Evolutionary conservation across 2,888 invertebrate species (phyloP), one percentile per base, ranked within the genome.

Genomic region (Blomia tropicalis): DNA sequence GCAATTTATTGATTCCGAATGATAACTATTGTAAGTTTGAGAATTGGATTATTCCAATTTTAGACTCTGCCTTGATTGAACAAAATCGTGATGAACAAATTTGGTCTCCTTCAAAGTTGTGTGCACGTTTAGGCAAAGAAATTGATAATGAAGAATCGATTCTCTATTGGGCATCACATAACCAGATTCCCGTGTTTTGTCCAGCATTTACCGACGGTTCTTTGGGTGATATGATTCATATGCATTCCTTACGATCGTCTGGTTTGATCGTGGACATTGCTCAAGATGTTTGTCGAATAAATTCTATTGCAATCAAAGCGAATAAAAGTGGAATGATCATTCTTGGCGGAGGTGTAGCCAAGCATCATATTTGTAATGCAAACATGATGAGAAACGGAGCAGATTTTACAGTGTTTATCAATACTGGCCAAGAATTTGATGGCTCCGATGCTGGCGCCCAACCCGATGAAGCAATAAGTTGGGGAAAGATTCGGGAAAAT

Each of bases 361-460:
- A 99, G 75, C 98, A 99, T 76, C 98, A 99, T 72, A 93, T 96
- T 69, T 92, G 91, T 75, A 99, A 99, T 79, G 95, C 98, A 1
- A 99, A 99, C 79, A 79, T 98, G 62, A 98, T 98, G 98, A 80
- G 96, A 69, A 96, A 98, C 74, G 98, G 98, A 19, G 91, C 95
- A 1, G 92, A 98, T 74, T 96, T 79, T 76, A 80, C 91, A 0
- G 92, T 99, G 0, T 98, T 86, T 74, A 77, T 99, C 14, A 98
- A 99, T 74, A 96, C 98, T 0, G 85, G 84, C 0, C 83, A 85
- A 31, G 98, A 98, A 75, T 98, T 84, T 78, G 98, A 98, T 77
- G 98, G 91, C 0, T 93, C 92, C 72, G 98, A 98, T 74, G 85
- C 93, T 32, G 98, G 98, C 0, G 98, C 98, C 0, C 79, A 87